Evolutionary conservation across 1,140 invertebrate species (phyloP), one percentile per base, ranked within the genome.

Genomic region (Monochamus saltuarius): DNA sequence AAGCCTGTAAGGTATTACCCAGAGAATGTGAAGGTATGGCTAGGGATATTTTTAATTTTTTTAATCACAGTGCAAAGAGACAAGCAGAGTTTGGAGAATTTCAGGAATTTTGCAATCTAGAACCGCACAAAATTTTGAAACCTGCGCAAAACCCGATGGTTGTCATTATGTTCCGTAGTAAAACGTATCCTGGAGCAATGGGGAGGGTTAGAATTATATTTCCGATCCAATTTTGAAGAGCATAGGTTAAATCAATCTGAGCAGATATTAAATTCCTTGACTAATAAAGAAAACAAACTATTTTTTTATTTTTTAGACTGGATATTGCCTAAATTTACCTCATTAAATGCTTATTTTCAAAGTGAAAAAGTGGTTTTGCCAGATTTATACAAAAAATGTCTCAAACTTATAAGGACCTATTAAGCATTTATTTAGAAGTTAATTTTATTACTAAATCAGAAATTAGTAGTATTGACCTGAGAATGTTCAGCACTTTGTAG

Each of bases 1-100:
- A 76, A 39, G 73, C 76, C 6, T 75, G 69, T 40, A 71, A 74
- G 65, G 36, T 52, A 49, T 55, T 77, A 11, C 75, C 75, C 6
- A 8, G 37, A 9, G 14, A 17, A 11, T 67, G 58, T 19, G 72
- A 76, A 66, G 52, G 70, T 8, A 50, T 76, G 11, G 56, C 60
- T 9, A 17, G 70, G 22, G 60, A 66, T 9, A 62, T 75, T 39
- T 68, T 62, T 19, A 62, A 61, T 29, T 72, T 64, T 59, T 73
- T 76, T 22, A 69, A 72, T 65, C 17, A 51, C 10, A 75, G 73
- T 50, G 43, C 46, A 43, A 76, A 77, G 66, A 57, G 55, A 29
- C 16, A 49, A 35, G 45, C 43, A 1, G 8, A 35, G 17, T 36
- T 49, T 50, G 7, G 13, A 49, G 55, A 50, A 50, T 49, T 57